A percentile compares a stretch with the other conserved stretches of the same genome.
Evolutionary conservation across 2,888 invertebrate species (phyloP).

Genomic region (Herminia tarsipennalis): DNA sequence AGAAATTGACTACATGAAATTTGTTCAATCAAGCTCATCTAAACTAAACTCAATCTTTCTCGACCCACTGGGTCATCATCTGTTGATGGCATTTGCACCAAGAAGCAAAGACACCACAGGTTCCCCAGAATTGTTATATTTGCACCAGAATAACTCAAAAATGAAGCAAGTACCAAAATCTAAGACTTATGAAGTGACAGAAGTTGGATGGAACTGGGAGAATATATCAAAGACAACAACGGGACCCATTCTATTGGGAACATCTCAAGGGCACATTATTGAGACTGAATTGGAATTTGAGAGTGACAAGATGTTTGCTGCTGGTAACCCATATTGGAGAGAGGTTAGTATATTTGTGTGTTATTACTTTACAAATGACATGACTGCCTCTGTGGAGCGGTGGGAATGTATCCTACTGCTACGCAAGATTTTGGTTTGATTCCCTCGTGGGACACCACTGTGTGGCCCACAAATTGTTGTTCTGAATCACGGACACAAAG

Average conservation of each 20-base stretch:
- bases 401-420: too few species aligned
- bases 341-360: constrained; percentile 86
- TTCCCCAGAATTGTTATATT: constrained; percentile 91
- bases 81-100: constrained; percentile 90
- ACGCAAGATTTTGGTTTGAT: too few species aligned
- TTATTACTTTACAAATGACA: background rate
- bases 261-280: constrained; percentile 95
- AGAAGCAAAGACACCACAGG: constrained; percentile 78
- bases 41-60: constrained; percentile 90
- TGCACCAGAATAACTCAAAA: constrained; percentile 91
- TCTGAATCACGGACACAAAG: too few species aligned
- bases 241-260: constrained; percentile 95
- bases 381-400: too few species aligned
- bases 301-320: constrained; percentile 93
- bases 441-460: too few species aligned
- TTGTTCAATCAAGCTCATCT: constrained; percentile 83
- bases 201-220: constrained; percentile 95
- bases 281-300: constrained; percentile 94
- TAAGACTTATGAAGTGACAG: constrained; percentile 93
- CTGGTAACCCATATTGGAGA: constrained; percentile 92
- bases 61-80: constrained; percentile 95
- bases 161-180: constrained; percentile 88
- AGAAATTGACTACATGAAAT: constrained; percentile 91
- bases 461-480: too few species aligned
- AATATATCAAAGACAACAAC: constrained; percentile 90